phyloP scores from a whole-genome alignment of 2,888 invertebrate species.

The Cantharis flavilabris region DNA sequence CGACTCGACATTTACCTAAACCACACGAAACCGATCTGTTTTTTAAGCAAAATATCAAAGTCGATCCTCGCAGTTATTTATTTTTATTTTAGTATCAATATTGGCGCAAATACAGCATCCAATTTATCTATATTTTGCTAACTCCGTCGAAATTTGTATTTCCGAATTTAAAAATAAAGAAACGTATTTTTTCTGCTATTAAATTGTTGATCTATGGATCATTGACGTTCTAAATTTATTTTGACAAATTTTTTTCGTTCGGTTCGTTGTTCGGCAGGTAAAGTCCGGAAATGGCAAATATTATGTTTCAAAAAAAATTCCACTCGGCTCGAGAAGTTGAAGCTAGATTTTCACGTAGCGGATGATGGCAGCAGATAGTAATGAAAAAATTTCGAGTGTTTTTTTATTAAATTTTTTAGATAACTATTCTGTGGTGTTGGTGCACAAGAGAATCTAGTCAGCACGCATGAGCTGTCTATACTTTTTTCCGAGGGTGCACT shows the following conservation, averaged over 20 bases:
- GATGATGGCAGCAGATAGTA: neutral
- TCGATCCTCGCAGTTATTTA: neutral
- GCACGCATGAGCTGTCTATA: conserved; percentile 30
- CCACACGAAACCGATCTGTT: neutral
- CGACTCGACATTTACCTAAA: conserved; percentile 3
- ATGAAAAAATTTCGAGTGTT: neutral
- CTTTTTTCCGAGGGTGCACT: conserved; percentile 36
- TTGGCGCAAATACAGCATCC: neutral
- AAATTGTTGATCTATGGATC: neutral
- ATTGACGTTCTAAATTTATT: neutral
- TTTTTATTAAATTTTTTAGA: neutral
- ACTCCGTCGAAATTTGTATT: neutral
- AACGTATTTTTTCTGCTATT: neutral
- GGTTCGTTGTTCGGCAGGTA: neutral
- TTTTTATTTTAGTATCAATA: neutral
- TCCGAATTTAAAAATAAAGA: neutral
- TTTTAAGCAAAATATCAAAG: neutral
- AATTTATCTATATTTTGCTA: neutral
- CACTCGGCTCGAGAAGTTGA: neutral
- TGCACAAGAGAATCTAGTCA: conserved; percentile 4
- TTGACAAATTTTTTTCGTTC: neutral
- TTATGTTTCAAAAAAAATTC: neutral
- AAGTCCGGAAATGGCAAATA: neutral
- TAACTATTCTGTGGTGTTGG: neutral
- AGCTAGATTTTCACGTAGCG: neutral